Evolutionary conservation across 2,888 invertebrate species (phyloP), one percentile per base, ranked within the genome.

Genomic region (Drosophila quinaria): DNA sequence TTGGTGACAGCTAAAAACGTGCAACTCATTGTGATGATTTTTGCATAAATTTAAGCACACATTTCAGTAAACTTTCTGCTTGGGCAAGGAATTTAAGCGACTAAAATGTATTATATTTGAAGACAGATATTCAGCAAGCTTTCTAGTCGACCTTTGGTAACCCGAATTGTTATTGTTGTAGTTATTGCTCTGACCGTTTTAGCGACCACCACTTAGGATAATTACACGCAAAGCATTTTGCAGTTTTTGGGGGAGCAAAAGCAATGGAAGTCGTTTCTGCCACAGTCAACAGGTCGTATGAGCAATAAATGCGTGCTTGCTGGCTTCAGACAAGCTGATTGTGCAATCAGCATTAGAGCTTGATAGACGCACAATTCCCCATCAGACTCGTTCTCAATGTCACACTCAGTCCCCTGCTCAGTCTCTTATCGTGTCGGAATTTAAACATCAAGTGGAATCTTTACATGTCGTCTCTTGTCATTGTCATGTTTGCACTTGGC

Each of bases 401-500:
- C 25, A 31, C 42, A 1, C 25, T 25, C 35, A 29, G 39, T 2
- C 13, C 25, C n/a, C 25, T 11, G 10, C n/a, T 25, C 22, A 11
- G n/a, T 10, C 29, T 13, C 6, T 13, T 39, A 10, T 31, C 49
- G 15, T 46, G 60, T 51, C 58, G 65, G 74, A 80, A 78, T 76
- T 82, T 73, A 67, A 76, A 70, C 88, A 77, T 74, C 87, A 86
- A 72, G 83, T 70, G 70, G 63, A 70, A 86, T 83, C 87, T 75
- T 80, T 70, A 62, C 70, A 65, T 83, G 84, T 81, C 83, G 80
- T 72, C 81, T 67, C 78, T 69, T 86, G 87, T 83, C 87, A 62
- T 70, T 83, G 78, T 81, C 87, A 69, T 83, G 89, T 86, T 86
- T 73, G 77, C 81, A 83, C 68, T 86, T 83, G 81, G 70, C 87